Evolutionary conservation across 2,888 invertebrate genomes (phyloP), one percentile per base, ranked within the genome.

Genomic region (Proisotoma minuta): DNA sequence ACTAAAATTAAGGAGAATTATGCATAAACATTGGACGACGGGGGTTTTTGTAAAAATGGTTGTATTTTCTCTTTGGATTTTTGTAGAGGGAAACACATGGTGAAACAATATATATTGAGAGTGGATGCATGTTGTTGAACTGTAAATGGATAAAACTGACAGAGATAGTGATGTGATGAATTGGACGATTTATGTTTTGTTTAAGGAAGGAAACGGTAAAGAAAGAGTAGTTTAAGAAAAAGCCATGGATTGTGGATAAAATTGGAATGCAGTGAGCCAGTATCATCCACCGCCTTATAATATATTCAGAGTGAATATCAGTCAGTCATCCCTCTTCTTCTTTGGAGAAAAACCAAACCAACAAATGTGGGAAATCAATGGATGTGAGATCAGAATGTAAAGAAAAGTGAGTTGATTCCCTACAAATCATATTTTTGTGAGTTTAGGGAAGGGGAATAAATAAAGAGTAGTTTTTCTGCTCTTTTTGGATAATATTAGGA

Each of bases 91-190:
- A n/a, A n/a, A n/a, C n/a, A n/a, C n/a, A n/a, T n/a, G n/a, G n/a
- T n/a, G 49, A n/a, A 49, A 24, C 26, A 8, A 4, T 22, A 49
- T 49, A 49, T 49, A 22, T 18, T 47, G 10, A 5, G 49, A 22
- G 49, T 22, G 26, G 18, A 24, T 22, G 10, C 18, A 49, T 56
- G 56, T 40, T 56, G 56, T 56, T 56, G 56, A 56, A 56, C 56
- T 56, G 56, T 56, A 56, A 56, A 56, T 56, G 47, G 54, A 47
- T 43, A 56, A 56, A 18, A 40, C 51, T 56, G 56, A 56, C 56
- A 56, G 47, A 56, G 56, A 56, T 56, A 56, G 26, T 22, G 26
- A 47, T 39, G 27, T 56, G 56, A 56, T 56, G 47, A 56, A 56
- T 56, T 56, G 56, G 12, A 23, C 10, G 56, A 56, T 56, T 56